A percentile compares a stretch with the other conserved stretches of the same genome.
Conservation (phyloP, 1,140 invertebrate species). For the Frieseomelitta varia region DNA sequence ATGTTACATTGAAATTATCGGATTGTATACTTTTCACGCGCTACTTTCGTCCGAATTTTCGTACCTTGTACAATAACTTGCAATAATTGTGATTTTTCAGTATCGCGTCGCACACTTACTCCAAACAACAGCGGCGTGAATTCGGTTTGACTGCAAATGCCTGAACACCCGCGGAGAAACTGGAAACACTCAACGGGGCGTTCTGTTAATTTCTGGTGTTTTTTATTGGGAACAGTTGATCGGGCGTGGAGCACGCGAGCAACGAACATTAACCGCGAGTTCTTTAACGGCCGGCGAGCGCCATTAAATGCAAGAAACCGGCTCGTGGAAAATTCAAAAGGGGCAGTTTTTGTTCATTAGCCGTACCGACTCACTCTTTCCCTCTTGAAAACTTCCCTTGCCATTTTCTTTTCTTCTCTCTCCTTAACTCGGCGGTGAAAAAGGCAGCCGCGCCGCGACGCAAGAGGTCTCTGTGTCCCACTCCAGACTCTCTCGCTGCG, state of each 20-base stretch:
- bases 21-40: too few relatives aligned
- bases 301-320: slow-evolving; percentile 34
- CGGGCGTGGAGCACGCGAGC: background rate
- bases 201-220: slow-evolving; percentile 8
- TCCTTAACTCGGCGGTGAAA: background rate
- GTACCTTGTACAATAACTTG: too few relatives aligned
- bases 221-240: slow-evolving; percentile 5
- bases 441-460: slow-evolving; percentile 1
- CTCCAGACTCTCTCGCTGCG: background rate
- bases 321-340: slow-evolving; percentile 26
- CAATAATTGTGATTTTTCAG: too few relatives aligned
- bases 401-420: background rate
- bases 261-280: slow-evolving; percentile 21
- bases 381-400: slow-evolving; percentile 3
- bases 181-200: background rate
- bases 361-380: background rate
- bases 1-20: too few relatives aligned
- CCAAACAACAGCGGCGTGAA: background rate
- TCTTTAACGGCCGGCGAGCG: background rate
- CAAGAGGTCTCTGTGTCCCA: background rate
- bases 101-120: too few relatives aligned
- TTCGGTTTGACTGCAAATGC: background rate
- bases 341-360: slow-evolving; percentile 27
- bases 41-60: too few relatives aligned
- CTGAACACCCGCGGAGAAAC: background rate